Evolutionary conservation across 1,140 invertebrate genomes (phyloP), one percentile per base, ranked within the genome.

Genomic region (Aphelenchoides fujianensis): DNA sequence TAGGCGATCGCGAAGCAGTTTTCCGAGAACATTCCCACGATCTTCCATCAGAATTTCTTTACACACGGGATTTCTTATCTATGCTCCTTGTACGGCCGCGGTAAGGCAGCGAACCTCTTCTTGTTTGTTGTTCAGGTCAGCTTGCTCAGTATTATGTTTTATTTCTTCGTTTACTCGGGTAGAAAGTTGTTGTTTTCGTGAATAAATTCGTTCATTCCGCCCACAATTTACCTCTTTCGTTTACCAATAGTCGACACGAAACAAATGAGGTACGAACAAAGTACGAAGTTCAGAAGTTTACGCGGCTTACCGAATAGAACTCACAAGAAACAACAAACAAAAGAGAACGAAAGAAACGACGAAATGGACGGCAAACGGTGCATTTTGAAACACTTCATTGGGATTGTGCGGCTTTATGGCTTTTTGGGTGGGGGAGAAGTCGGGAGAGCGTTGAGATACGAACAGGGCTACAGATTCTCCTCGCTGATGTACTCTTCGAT

Each of bases 401-500:
- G 23, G 12, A 48, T 12, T 48, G 41, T 48, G 23, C 41, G 41
- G 41, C 41, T 12, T 12, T 12, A 48, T 12, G 41, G n/a, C n/a
- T n/a, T n/a, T n/a, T n/a, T n/a, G n/a, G n/a, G n/a, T n/a, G n/a
- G n/a, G n/a, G n/a, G n/a, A n/a, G n/a, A n/a, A n/a, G n/a, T n/a
- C n/a, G n/a, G n/a, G n/a, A n/a, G n/a, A n/a, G n/a, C n/a, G n/a
- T n/a, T n/a, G n/a, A n/a, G n/a, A n/a, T n/a, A n/a, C n/a, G n/a
- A n/a, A n/a, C n/a, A n/a, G n/a, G 70, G 37, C 78, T 68, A 77
- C 12, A 77, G 28, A 41, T 74, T 74, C 64, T 74, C 76, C 16
- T 41, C 59, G 19, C 76, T 79, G 48, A 80, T 80, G 62, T 68
- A 82, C 37, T 80, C 78, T 31, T 82, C 72, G 12, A 80, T 31